A percentile compares a stretch with the other conserved stretches of the same genome.
Evolutionary conservation across 2,797 vertebrate species (phyloP).

Genomic region (Staurois parvus): DNA sequence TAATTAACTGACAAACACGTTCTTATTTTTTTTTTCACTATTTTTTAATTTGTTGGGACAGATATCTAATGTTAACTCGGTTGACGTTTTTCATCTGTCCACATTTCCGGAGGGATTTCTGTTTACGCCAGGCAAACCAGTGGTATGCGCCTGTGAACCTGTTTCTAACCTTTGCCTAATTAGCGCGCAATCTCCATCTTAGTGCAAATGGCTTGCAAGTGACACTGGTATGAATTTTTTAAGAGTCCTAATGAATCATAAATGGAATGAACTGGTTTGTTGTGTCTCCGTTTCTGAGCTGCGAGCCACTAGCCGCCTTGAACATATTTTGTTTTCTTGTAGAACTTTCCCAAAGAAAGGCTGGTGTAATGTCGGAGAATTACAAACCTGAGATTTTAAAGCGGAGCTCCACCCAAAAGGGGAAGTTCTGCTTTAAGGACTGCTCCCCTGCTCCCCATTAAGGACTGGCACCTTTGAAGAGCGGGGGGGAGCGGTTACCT

Average conservation of each 20-base stretch:
- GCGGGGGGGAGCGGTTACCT: no score
- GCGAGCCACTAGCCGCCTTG: no score
- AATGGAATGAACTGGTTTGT: neutral
- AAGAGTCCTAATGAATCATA: conserved; percentile 31
- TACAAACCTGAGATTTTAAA: no score
- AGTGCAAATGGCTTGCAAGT: conserved; percentile 65
- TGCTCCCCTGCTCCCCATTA: no score
- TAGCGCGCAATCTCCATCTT: conserved; percentile 76
- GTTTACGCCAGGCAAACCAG: conserved; percentile 75
- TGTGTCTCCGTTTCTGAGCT: neutral
- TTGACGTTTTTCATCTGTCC: conserved; percentile 69
- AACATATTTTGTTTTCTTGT: no score
- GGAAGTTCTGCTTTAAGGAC: no score
- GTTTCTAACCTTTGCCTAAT: conserved; percentile 77
- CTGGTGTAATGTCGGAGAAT: no score
- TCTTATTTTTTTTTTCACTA: conserved; percentile 63
- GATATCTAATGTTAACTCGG: conserved; percentile 80
- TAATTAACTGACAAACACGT: conserved; percentile 78
- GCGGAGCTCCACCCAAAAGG: no score
- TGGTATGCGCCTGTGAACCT: conserved; percentile 67
- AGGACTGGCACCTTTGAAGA: no score
- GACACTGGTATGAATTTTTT: conserved; percentile 32
- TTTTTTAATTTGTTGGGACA: conserved; percentile 73
- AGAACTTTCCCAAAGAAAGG: no score
- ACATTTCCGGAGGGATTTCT: conserved; percentile 72